Conservation (phyloP, 2,113 vertebrate genomes). For the Gallinago paraguaiae region DNA sequence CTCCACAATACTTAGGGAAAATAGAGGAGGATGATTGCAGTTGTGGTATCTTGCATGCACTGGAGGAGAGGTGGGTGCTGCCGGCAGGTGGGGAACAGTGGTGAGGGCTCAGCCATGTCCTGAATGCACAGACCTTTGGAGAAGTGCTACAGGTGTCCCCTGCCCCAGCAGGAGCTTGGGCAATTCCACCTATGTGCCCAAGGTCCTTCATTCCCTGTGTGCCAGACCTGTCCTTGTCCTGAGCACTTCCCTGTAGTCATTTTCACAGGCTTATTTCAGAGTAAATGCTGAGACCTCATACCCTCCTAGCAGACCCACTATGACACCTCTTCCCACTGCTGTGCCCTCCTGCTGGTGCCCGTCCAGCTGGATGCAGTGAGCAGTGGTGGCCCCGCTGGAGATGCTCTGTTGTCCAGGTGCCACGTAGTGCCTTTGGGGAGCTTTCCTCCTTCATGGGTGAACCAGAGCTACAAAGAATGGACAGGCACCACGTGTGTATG, state of each 20-base stretch:
- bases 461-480: not conserved
- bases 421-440: not conserved
- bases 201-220: not conserved
- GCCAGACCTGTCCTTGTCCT: not conserved
- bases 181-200: not conserved
- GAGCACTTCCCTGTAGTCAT: not conserved
- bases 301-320: not conserved
- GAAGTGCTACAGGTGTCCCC: not conserved
- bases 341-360: not conserved
- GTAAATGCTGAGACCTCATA: not conserved
- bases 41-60: rapidly evolving
- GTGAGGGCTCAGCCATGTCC: not conserved
- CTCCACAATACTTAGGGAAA: not conserved
- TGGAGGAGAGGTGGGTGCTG: not conserved
- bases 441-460: not conserved
- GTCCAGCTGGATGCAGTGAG: not conserved
- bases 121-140: not conserved
- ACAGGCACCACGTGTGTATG: not conserved
- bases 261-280: not conserved
- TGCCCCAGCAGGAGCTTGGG: not conserved
- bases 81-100: not conserved
- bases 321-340: not conserved
- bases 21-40: not conserved
- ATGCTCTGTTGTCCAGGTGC: not conserved
- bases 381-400: not conserved